phyloP scores from a whole-genome alignment of 2,888 invertebrate species.

The Lomographa bimaculata region DNA sequence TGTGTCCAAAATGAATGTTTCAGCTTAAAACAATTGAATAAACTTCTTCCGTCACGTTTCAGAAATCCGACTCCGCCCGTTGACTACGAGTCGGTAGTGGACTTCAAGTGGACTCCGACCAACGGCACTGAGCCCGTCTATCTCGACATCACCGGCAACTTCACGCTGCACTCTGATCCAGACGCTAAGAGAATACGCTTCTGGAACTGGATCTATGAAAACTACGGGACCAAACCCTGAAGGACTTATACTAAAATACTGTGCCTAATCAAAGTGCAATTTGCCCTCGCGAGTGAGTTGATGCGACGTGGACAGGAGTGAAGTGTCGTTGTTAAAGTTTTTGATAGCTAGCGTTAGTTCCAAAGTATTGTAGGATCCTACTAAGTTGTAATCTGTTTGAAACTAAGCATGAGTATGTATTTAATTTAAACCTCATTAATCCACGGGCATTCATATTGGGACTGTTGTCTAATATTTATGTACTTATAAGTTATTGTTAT shows the following conservation, averaged over 20 bases:
- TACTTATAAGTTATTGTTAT: no score
- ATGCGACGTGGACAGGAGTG: constrained; percentile 9
- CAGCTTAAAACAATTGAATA: no score
- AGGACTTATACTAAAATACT: constrained; percentile 8
- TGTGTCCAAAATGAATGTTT: no score
- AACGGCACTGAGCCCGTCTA: constrained; percentile 65
- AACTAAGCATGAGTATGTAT: no score
- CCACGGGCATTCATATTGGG: no score
- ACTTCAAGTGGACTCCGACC: constrained; percentile 81
- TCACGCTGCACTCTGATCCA: constrained; percentile 77
- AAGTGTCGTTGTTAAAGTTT: constrained; percentile 6
- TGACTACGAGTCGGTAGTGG: constrained; percentile 72
- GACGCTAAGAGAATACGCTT: constrained; percentile 80
- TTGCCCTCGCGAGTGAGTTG: constrained; percentile 9
- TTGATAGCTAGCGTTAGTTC: no score
- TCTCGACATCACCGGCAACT: constrained; percentile 80
- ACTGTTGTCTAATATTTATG: no score
- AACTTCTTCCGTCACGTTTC: neutral
- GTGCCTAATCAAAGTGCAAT: constrained; percentile 19
- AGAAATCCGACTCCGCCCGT: constrained; percentile 82
- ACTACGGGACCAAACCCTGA: constrained; percentile 47
- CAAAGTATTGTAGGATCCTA: no score
- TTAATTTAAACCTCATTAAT: no score
- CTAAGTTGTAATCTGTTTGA: no score
- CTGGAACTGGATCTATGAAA: constrained; percentile 81